These are phyloP conservation scores for Dasyprocta punctata DNA, from an alignment of 2,113 vertebrate genomes.

Conservation along the genomic window DNA sequence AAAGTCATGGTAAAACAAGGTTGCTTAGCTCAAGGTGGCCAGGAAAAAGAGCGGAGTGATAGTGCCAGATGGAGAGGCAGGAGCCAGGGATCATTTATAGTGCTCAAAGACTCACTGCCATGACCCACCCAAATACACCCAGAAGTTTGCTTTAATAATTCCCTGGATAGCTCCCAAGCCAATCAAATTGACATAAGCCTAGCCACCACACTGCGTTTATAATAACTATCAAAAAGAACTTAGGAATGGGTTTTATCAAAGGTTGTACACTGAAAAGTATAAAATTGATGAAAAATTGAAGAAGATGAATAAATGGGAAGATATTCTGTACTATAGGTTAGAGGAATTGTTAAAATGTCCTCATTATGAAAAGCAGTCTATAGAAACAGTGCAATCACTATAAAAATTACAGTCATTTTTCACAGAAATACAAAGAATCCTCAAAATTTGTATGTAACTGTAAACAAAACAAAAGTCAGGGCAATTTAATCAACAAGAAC, in stretches of 20 bases:
- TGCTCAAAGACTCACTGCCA: not conserved
- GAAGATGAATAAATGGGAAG: not conserved
- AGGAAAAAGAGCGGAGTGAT: not conserved
- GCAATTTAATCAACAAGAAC: not conserved
- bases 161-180: not conserved
- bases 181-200: not conserved
- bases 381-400: not conserved
- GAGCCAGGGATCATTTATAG: not conserved
- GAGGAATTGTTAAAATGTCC: not conserved
- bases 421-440: not conserved
- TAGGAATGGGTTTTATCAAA: not conserved
- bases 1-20: not conserved
- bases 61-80: not conserved
- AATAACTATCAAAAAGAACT: not conserved
- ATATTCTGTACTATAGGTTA: not conserved
- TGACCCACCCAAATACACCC: not conserved
- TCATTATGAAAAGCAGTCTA: not conserved
- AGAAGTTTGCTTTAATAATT: not conserved
- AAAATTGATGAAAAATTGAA: not conserved
- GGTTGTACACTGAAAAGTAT: not conserved
- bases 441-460: not conserved
- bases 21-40: not conserved
- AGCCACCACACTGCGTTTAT: not conserved
- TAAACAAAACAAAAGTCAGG: not conserved
- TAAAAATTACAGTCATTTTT: not conserved